Conservation (phyloP, 2,888 invertebrate species). For the Pammene aurita region DNA sequence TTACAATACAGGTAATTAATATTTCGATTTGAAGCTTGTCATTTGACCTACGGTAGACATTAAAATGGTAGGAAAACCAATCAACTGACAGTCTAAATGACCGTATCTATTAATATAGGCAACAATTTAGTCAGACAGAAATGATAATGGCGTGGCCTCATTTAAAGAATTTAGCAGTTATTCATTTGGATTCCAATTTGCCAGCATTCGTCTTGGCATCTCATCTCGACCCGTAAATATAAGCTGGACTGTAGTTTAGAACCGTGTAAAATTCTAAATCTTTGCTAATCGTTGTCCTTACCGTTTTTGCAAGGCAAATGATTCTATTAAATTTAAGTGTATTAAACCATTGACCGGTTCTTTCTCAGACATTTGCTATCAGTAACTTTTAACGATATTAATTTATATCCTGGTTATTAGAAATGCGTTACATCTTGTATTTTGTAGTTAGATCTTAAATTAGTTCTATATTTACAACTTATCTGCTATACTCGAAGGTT, state of each 20-base stretch:
- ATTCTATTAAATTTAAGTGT: neutral
- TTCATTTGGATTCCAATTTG: slow-evolving; percentile 29
- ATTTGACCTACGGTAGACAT: too few relatives aligned
- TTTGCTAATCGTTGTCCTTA: slow-evolving; percentile 10
- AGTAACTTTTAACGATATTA: slow-evolving; percentile 15
- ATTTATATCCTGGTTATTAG: neutral
- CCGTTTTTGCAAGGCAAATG: slow-evolving; percentile 14
- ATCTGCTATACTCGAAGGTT: too few relatives aligned
- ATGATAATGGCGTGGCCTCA: slow-evolving; percentile 27
- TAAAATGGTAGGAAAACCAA: too few relatives aligned
- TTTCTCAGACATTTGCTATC: slow-evolving; percentile 11
- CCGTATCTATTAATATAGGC: neutral
- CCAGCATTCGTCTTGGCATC: slow-evolving; percentile 34
- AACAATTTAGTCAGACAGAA: slow-evolving; percentile 16
- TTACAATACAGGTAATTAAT: too few relatives aligned
- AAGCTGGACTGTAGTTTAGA: slow-evolving; percentile 6
- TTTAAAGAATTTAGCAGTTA: slow-evolving; percentile 28
- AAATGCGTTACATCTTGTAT: neutral
- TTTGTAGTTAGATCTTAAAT: too few relatives aligned
- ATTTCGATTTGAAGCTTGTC: too few relatives aligned
- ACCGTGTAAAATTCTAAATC: slow-evolving; percentile 32
- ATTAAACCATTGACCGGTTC: slow-evolving; percentile 6
- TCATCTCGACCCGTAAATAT: slow-evolving; percentile 3
- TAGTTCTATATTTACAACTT: too few relatives aligned
- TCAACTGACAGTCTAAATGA: too few relatives aligned